These are phyloP conservation scores for Epizoanthus scotinus DNA, from an alignment of 92 coral and sea anemone genomes.

Conservation along the genomic window DNA sequence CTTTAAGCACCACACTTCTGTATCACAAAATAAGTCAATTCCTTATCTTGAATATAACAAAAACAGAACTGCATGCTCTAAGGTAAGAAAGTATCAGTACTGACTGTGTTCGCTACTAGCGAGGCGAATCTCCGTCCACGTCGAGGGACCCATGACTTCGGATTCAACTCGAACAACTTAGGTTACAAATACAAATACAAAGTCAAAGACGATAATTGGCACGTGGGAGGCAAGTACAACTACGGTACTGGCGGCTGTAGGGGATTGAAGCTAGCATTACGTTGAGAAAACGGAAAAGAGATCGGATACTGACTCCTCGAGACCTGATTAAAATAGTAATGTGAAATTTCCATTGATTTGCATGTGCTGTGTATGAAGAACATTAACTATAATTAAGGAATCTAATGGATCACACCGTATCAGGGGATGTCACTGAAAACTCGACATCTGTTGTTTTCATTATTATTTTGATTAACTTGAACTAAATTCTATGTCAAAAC, in stretches of 20 bases:
- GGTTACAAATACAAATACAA: background rate
- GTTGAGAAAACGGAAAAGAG: conserved; percentile 1
- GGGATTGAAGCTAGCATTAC: background rate
- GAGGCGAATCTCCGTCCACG: background rate
- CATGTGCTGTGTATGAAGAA: background rate
- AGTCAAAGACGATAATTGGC: background rate
- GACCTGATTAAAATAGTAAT: background rate
- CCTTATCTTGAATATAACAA: too few species aligned
- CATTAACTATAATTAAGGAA: background rate
- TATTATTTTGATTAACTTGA: too few species aligned
- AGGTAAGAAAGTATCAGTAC: too few species aligned
- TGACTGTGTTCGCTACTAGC: background rate
- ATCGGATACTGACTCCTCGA: background rate
- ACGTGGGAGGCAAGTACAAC: background rate
- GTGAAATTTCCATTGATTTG: background rate
- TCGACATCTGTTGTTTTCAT: too few species aligned
- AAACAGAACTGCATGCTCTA: too few species aligned
- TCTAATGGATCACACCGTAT: background rate
- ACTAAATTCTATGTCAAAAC: too few species aligned
- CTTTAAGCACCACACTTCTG: too few species aligned
- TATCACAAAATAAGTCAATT: too few species aligned
- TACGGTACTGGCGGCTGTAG: background rate
- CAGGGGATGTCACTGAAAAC: too few species aligned
- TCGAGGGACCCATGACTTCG: background rate
- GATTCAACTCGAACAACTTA: background rate